Conservation (phyloP, 2,113 vertebrate species). For the Morone saxatilis region DNA sequence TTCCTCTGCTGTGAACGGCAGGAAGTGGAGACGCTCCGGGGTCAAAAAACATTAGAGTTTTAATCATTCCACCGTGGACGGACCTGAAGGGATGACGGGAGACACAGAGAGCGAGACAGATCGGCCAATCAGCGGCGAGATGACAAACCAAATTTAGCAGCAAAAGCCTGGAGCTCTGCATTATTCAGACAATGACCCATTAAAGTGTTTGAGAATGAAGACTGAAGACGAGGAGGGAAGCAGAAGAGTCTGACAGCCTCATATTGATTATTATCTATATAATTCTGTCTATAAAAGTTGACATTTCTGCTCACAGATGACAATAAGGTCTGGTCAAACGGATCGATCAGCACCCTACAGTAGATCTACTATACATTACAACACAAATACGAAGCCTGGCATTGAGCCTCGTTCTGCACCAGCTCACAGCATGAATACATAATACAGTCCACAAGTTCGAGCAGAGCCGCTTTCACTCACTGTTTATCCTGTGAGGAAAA, state of each 20-base stretch:
- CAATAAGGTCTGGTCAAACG: too few species aligned
- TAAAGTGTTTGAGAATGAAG: constrained; percentile 13
- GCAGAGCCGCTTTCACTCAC: too few species aligned
- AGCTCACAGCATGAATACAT: too few species aligned
- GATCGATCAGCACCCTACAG: too few species aligned
- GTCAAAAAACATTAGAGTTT: neutral
- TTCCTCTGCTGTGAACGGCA: neutral
- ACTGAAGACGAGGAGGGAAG: neutral
- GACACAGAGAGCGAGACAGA: neutral
- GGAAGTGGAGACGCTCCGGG: constrained; percentile 2
- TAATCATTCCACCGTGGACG: neutral
- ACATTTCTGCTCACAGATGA: too few species aligned
- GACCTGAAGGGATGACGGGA: neutral
- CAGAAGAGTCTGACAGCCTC: neutral
- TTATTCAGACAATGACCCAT: constrained; percentile 65
- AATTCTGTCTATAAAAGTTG: too few species aligned
- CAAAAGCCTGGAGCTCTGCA: constrained; percentile 41
- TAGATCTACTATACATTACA: too few species aligned
- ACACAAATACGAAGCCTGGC: too few species aligned
- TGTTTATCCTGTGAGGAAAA: too few species aligned
- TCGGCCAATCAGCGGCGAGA: constrained; percentile 24
- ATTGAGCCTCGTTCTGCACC: too few species aligned
- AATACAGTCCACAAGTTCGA: too few species aligned
- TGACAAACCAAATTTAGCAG: constrained; percentile 42
- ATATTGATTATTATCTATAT: too few species aligned